phyloP scores from a whole-genome alignment of 2,888 invertebrate genomes.

The Andrena fulva region DNA sequence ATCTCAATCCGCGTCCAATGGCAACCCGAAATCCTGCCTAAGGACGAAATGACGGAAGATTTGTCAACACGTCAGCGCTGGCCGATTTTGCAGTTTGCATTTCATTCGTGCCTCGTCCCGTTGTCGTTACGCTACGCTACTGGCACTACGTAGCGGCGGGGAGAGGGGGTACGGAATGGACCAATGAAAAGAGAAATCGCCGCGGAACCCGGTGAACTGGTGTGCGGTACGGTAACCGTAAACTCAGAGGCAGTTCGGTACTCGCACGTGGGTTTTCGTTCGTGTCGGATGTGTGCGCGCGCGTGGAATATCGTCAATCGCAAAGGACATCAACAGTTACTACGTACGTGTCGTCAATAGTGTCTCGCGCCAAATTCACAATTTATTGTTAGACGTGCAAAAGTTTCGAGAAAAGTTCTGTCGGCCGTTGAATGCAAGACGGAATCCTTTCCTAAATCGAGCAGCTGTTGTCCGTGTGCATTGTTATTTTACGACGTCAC shows the following conservation, averaged over 20 bases:
- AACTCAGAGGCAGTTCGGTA: constrained; percentile 77
- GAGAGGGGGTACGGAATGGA: constrained; percentile 5
- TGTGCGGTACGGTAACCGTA: constrained; percentile 76
- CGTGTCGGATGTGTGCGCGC: constrained; percentile 75
- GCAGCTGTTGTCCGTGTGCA: constrained; percentile 44
- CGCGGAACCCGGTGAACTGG: constrained; percentile 71
- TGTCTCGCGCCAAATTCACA: constrained; percentile 35
- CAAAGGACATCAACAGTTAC: constrained; percentile 45
- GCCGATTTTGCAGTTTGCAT: constrained; percentile 40
- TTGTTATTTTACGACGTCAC: constrained; percentile 33
- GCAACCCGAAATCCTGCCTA: constrained; percentile 1
- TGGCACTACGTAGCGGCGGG: constrained; percentile 31
- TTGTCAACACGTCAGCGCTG: constrained; percentile 47
- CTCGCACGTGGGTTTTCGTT: constrained; percentile 84
- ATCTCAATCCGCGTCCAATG: background rate
- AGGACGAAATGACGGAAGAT: constrained; percentile 38
- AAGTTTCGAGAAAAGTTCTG: background rate
- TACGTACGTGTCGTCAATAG: constrained; percentile 52
- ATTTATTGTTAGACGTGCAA: background rate
- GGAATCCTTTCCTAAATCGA: constrained; percentile 14
- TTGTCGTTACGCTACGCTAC: constrained; percentile 39
- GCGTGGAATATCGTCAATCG: constrained; percentile 27
- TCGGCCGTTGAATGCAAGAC: background rate
- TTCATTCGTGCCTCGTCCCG: constrained; percentile 31
- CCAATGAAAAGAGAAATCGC: constrained; percentile 61